phyloP scores from a whole-genome alignment of 2,797 vertebrate species.

The Pangasius larnaudii region DNA sequence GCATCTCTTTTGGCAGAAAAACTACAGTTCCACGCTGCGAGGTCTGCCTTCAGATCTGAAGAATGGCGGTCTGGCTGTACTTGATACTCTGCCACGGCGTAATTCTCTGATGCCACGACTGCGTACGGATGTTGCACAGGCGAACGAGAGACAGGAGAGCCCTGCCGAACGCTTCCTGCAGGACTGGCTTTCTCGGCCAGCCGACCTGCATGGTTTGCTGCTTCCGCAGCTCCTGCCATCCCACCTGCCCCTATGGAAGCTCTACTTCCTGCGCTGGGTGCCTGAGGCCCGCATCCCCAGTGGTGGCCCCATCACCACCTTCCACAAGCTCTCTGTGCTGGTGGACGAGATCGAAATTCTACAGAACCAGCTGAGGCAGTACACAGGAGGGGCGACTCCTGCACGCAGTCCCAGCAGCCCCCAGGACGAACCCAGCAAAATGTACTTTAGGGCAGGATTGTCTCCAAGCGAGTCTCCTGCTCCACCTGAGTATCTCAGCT shows the following conservation, averaged over 20 bases:
- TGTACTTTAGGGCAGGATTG: conserved; percentile 79
- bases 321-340: conserved; percentile 87
- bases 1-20: conserved; percentile 76
- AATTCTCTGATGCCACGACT: conserved; percentile 84
- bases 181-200: conserved; percentile 86
- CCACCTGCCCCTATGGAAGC: conserved; percentile 90
- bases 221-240: conserved; percentile 84
- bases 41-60: conserved; percentile 76
- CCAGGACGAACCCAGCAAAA: conserved; percentile 67
- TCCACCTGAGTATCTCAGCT: conserved; percentile 86
- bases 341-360: conserved; percentile 89
- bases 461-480: conserved; percentile 66
- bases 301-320: conserved; percentile 85
- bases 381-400: conserved; percentile 67
- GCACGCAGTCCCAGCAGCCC: conserved; percentile 62
- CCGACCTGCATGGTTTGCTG: conserved; percentile 84
- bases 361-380: conserved; percentile 82
- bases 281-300: conserved; percentile 89
- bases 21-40: conserved; percentile 87
- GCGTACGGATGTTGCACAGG: conserved; percentile 76
- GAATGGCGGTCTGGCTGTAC: conserved; percentile 79
- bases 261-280: conserved; percentile 96
- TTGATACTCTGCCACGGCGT: conserved; percentile 80
- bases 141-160: conserved; percentile 68
- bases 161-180: conserved; percentile 84